These are phyloP conservation scores for Tenthredo notha DNA, from an alignment of 2,888 invertebrate genomes.

Conservation along the genomic window DNA sequence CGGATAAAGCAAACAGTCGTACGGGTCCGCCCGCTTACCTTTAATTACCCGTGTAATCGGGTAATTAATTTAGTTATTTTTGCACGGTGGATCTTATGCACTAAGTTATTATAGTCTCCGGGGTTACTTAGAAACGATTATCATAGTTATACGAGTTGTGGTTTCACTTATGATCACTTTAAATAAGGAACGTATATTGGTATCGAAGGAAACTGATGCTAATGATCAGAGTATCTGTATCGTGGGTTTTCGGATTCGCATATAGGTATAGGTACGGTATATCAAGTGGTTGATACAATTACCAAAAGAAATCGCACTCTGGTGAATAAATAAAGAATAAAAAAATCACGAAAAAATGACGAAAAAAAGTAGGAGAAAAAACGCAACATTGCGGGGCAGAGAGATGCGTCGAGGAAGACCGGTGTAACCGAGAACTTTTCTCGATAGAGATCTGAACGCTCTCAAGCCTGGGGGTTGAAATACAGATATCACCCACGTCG, in stretches of 20 bases:
- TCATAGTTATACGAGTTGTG: neutral
- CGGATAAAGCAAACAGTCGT: slow-evolving; percentile 52
- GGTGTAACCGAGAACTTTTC: slow-evolving; percentile 69
- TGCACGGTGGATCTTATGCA: neutral
- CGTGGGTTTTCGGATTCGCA: neutral
- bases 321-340: neutral
- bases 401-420: slow-evolving; percentile 11
- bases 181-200: neutral
- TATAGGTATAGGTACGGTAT: neutral
- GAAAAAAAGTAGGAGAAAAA: neutral
- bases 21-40: slow-evolving; percentile 55
- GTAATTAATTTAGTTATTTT: slow-evolving; percentile 59
- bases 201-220: neutral
- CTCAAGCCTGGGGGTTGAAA: slow-evolving; percentile 66
- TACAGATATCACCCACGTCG: slow-evolving; percentile 73
- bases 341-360: neutral
- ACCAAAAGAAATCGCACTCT: neutral
- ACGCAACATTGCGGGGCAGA: slow-evolving; percentile 7
- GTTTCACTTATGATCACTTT: neutral
- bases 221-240: neutral
- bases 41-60: slow-evolving; percentile 62
- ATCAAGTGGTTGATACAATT: neutral
- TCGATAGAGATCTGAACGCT: slow-evolving; percentile 70
- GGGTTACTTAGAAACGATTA: neutral
- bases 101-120: neutral